Conservation (phyloP, 2,113 vertebrate genomes). For the Xerus inauris region DNA sequence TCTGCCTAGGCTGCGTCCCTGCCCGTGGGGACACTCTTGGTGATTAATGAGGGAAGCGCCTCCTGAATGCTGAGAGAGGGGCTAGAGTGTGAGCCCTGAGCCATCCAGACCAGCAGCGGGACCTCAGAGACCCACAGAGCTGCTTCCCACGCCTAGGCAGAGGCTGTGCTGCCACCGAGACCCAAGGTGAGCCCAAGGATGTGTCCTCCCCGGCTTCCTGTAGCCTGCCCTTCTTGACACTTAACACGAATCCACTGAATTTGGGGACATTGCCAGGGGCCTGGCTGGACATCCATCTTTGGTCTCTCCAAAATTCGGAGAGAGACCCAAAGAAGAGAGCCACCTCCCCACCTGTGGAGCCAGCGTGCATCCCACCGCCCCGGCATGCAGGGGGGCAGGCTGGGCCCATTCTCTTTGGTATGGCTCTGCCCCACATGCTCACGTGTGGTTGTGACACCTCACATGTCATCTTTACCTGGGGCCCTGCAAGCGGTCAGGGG, state of each 20-base stretch:
- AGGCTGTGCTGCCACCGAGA: neutral
- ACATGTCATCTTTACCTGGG: too few species aligned
- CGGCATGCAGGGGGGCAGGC: too few species aligned
- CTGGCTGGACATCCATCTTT: neutral
- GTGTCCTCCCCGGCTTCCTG: neutral
- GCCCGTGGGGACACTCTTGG: neutral
- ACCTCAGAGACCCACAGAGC: neutral
- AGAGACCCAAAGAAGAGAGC: neutral
- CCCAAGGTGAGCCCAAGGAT: neutral
- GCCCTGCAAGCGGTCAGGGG: neutral
- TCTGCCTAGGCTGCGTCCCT: neutral
- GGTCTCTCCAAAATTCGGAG: neutral
- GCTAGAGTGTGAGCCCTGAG: accelerated
- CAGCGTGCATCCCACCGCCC: too few species aligned
- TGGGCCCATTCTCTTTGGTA: too few species aligned
- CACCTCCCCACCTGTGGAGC: too few species aligned
- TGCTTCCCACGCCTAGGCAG: accelerated
- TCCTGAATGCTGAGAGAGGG: neutral
- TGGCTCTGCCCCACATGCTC: too few species aligned
- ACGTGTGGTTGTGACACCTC: too few species aligned
- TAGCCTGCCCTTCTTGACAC: neutral
- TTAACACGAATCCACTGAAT: neutral
- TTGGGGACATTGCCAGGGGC: neutral
- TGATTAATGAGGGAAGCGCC: neutral
- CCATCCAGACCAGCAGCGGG: neutral